Evolutionary conservation across 2,797 vertebrate species (phyloP).

Genomic region (Helostoma temminkii): DNA sequence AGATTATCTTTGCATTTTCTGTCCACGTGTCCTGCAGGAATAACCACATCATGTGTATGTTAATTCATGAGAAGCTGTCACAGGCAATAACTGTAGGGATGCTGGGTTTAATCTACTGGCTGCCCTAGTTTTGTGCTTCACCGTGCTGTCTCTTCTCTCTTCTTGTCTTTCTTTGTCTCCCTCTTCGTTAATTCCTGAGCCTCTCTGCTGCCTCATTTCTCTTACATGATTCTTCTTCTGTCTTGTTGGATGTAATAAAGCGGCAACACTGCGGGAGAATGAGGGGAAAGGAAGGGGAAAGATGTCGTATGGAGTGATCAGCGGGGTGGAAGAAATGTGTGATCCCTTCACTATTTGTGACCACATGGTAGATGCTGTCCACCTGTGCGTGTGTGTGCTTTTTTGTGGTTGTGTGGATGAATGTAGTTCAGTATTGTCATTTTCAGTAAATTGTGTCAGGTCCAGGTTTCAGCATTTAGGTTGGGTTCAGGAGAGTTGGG

Average conservation of each 20-base stretch:
- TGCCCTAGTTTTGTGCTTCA: constrained; percentile 45
- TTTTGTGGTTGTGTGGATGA: too few relatives aligned
- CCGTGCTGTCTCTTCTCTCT: constrained; percentile 2
- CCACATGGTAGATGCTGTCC: background rate
- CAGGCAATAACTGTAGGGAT: constrained; percentile 33
- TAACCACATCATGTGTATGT: constrained; percentile 52
- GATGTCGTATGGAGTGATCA: constrained; percentile 1
- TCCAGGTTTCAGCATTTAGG: too few relatives aligned
- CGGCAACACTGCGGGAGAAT: background rate
- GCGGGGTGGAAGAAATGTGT: background rate
- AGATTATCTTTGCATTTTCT: constrained; percentile 45
- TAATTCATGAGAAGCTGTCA: constrained; percentile 52
- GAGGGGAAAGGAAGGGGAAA: background rate
- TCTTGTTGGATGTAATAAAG: background rate
- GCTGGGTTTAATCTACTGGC: constrained; percentile 46
- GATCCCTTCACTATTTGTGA: background rate
- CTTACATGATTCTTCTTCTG: background rate
- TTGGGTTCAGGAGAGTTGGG: too few relatives aligned
- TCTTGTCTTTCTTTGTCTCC: constrained; percentile 1
- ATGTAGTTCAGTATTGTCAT: too few relatives aligned
- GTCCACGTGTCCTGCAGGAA: constrained; percentile 36
- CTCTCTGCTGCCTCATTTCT: background rate
- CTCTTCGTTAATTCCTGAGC: background rate
- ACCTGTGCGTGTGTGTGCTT: constrained; percentile 13
- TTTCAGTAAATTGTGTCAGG: too few relatives aligned